Conservation (phyloP, 2,888 invertebrate genomes). For the Philonicus albiceps region DNA sequence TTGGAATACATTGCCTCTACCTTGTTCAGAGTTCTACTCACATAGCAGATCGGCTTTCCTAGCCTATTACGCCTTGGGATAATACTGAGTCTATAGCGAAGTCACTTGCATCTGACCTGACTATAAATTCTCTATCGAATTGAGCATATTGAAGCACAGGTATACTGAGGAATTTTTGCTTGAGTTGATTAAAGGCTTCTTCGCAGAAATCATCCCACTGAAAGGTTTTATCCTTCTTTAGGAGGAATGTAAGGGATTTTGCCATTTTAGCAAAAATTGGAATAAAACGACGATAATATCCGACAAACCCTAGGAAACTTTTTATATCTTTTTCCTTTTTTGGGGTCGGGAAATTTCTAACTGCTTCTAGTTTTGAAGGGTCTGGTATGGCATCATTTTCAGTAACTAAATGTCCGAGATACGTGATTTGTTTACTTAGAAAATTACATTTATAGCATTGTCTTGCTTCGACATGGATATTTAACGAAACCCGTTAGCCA, state of each 20-base stretch:
- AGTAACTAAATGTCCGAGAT: background rate
- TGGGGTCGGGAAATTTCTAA: no score
- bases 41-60: conserved; percentile 44
- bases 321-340: no score
- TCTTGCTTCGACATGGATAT: background rate
- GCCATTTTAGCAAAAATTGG: background rate
- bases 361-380: no score
- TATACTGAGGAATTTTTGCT: background rate
- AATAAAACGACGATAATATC: no score
- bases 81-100: background rate
- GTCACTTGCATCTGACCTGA: conserved; percentile 45
- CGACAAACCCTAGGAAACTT: no score
- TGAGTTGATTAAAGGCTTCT: background rate
- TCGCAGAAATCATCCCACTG: background rate
- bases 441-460: conserved; percentile 32
- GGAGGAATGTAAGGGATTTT: background rate
- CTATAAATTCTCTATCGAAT: conserved; percentile 36
- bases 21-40: conserved; percentile 45
- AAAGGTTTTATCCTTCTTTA: background rate
- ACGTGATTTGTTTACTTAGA: background rate
- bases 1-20: background rate
- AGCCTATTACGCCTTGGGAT: background rate
- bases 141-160: conserved; percentile 33
- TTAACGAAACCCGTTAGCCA: background rate
- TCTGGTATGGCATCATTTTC: background rate